Evolutionary conservation across 1,140 invertebrate species (phyloP).

Genomic region (Papilio glaucus): DNA sequence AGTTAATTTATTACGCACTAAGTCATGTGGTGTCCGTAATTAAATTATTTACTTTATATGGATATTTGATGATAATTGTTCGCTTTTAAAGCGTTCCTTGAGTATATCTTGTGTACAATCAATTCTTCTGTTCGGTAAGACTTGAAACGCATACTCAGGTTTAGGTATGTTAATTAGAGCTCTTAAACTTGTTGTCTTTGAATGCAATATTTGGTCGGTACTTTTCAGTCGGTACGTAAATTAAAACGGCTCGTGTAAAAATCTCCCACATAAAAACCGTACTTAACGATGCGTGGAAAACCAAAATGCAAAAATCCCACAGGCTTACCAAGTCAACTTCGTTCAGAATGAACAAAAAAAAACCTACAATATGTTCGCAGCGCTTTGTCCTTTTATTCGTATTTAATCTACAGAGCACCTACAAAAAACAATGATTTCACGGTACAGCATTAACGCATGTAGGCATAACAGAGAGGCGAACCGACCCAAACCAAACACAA

Average conservation of each 20-base stretch:
- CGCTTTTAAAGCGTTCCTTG: not conserved
- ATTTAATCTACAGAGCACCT: conserved; percentile 73
- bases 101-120: conserved; percentile 18
- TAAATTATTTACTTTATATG: not conserved
- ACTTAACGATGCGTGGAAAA: conserved; percentile 46
- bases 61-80: conserved; percentile 15
- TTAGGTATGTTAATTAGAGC: conserved; percentile 35
- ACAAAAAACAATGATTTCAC: conserved; percentile 83
- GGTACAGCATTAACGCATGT: conserved; percentile 80
- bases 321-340: conserved; percentile 68
- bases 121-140: conserved; percentile 32
- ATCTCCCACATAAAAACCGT: conserved; percentile 43
- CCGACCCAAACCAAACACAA: conserved; percentile 71
- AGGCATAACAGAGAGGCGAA: conserved; percentile 74
- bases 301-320: conserved; percentile 63
- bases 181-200: conserved; percentile 32
- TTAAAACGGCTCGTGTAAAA: conserved; percentile 40
- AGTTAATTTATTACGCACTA: not conserved
- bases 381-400: conserved; percentile 77
- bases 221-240: conserved; percentile 34
- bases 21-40: not conserved
- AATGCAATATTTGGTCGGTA: conserved; percentile 15
- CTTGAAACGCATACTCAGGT: conserved; percentile 24
- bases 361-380: conserved; percentile 61
- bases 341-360: conserved; percentile 55